Evolutionary conservation across 2,888 invertebrate genomes (phyloP).

Genomic region (Drosophila infuscata): DNA sequence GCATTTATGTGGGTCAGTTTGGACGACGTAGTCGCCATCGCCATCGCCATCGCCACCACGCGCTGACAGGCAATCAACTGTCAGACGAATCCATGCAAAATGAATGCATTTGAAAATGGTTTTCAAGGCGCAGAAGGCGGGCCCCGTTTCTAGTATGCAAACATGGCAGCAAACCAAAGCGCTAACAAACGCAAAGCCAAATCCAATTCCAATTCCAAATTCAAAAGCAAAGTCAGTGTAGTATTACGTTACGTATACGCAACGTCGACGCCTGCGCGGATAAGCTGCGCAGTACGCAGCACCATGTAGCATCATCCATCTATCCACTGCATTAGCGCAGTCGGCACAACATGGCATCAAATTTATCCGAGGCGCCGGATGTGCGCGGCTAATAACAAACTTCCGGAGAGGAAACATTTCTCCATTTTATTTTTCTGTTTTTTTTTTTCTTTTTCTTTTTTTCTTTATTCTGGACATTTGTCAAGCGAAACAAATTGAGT

Average conservation of each 20-base stretch:
- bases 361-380: constrained; percentile 73
- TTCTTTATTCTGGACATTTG: constrained; percentile 71
- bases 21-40: constrained; percentile 15
- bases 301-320: constrained; percentile 6
- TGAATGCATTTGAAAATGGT: constrained; percentile 60
- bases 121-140: constrained; percentile 53
- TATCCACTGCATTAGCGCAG: constrained; percentile 11
- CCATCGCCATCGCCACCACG: constrained; percentile 19
- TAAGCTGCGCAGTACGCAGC: constrained; percentile 65
- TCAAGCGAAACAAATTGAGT: constrained; percentile 75
- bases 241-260: constrained; percentile 68
- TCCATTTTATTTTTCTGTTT: constrained; percentile 9
- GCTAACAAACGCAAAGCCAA: constrained; percentile 35
- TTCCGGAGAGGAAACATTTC: constrained; percentile 81
- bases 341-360: constrained; percentile 26
- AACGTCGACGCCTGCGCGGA: constrained; percentile 69
- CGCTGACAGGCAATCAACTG: constrained; percentile 70
- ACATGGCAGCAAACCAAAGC: constrained; percentile 39
- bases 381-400: constrained; percentile 81
- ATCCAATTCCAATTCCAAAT: constrained; percentile 17
- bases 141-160: constrained; percentile 19
- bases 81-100: constrained; percentile 54
- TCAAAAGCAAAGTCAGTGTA: constrained; percentile 13
- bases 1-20: constrained; percentile 72
- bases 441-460: constrained; percentile 7